Percentiles rank a stretch among this genome's conserved stretches.
phyloP scores from a whole-genome alignment of 2,797 vertebrate genomes.

The Tangara arthus region DNA sequence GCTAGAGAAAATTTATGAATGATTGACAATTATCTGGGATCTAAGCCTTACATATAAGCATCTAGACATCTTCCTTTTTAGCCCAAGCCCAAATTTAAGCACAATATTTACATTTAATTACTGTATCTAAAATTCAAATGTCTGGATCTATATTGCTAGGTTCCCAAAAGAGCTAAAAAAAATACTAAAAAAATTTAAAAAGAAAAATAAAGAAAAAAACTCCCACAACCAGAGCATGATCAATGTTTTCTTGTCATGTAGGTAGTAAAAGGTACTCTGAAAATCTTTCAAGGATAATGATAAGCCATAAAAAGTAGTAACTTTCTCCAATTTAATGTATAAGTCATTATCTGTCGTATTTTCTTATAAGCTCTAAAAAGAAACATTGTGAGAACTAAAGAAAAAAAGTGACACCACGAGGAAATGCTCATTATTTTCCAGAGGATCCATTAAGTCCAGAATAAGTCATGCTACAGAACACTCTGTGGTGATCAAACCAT shows the following conservation, averaged over 20 bases:
- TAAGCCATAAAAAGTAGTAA: not conserved
- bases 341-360: not conserved
- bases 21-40: not conserved
- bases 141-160: not conserved
- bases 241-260: not conserved
- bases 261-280: not conserved
- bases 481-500: not conserved
- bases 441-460: not conserved
- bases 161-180: not conserved
- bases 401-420: not conserved
- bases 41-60: not conserved
- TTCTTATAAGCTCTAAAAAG: not conserved
- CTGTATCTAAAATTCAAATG: not conserved
- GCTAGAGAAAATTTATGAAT: not conserved
- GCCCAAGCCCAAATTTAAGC: not conserved
- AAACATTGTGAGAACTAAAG: not conserved
- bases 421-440: not conserved
- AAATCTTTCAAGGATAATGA: not conserved
- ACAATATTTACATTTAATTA: not conserved
- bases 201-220: not conserved
- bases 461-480: not conserved
- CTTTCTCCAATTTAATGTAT: not conserved
- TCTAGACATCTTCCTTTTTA: not conserved
- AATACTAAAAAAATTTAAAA: too few relatives aligned
- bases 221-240: not conserved